Conservation (phyloP, 2,888 invertebrate species). For the Strigamia crassipes region DNA sequence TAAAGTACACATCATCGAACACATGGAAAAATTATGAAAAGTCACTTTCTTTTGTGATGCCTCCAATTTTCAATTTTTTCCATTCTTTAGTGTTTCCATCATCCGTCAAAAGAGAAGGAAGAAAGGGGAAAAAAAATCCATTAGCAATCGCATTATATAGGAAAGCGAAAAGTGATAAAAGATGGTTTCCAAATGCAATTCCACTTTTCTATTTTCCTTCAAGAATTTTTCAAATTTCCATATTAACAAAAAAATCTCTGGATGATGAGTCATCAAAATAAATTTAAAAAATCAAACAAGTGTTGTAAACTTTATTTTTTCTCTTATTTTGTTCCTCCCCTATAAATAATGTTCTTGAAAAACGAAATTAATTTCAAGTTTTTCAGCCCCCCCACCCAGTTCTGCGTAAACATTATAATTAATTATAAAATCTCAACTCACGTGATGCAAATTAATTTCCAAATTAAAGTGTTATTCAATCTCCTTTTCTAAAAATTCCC, state of each 20-base stretch:
- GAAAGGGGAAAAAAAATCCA: background rate
- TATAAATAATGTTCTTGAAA: no score
- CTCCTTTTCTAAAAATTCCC: background rate
- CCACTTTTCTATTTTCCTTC: slow-evolving; percentile 21
- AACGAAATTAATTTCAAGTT: background rate
- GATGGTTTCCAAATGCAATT: slow-evolving; percentile 21
- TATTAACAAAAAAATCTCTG: background rate
- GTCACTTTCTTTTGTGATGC: slow-evolving; percentile 16
- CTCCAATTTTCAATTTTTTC: background rate
- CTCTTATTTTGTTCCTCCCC: no score
- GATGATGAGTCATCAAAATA: background rate
- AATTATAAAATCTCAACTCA: slow-evolving; percentile 4
- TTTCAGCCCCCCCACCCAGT: background rate
- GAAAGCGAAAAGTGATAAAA: slow-evolving; percentile 12
- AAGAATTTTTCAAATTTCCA: slow-evolving; percentile 1
- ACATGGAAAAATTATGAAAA: slow-evolving; percentile 10
- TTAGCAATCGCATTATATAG: slow-evolving; percentile 16
- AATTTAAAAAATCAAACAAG: background rate
- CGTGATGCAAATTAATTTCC: slow-evolving; percentile 10
- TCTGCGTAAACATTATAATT: background rate
- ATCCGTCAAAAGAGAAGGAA: slow-evolving; percentile 1
- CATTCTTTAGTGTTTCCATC: slow-evolving; percentile 11
- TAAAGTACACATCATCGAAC: slow-evolving; percentile 2
- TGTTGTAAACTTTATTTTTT: no score
- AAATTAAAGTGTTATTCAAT: slow-evolving; percentile 16